Evolutionary conservation across 2,113 vertebrate genomes (phyloP).

Genomic region (Coryphaenoides rupestris): DNA sequence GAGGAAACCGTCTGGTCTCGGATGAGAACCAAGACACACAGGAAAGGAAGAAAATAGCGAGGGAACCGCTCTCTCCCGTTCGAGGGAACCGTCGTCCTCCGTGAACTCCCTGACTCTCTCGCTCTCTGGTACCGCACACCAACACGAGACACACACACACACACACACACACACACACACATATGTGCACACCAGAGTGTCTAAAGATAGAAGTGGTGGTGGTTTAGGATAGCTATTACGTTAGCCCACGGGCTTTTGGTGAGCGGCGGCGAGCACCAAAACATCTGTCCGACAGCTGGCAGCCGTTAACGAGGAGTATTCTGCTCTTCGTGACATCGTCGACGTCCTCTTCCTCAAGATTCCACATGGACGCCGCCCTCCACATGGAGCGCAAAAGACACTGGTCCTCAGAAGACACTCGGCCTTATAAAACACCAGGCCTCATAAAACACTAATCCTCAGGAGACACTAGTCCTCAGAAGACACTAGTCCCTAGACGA

Average conservation of each 20-base stretch:
- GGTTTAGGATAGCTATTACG: constrained; percentile 42
- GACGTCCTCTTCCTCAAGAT: constrained; percentile 5
- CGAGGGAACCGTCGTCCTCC: constrained; percentile 15
- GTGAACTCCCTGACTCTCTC: constrained; percentile 12
- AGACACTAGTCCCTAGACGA: too few species aligned
- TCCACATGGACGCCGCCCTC: neutral
- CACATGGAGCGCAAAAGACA: neutral
- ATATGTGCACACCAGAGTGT: neutral
- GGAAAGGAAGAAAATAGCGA: constrained; percentile 22
- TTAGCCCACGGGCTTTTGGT: constrained; percentile 42
- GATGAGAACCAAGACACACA: constrained; percentile 52
- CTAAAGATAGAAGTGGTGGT: constrained; percentile 47
- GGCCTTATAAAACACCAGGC: too few species aligned
- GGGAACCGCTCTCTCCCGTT: constrained; percentile 36
- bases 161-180: constrained; percentile 4
- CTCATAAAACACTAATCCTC: too few species aligned
- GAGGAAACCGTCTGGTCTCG: constrained; percentile 46
- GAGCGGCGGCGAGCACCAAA: constrained; percentile 34
- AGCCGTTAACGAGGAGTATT: constrained; percentile 17
- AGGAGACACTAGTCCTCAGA: too few species aligned
- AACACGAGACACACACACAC: neutral
- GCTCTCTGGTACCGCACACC: constrained; percentile 5
- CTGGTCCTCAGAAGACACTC: too few species aligned
- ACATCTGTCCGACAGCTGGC: constrained; percentile 69
- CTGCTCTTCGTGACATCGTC: constrained; percentile 16